Evolutionary conservation across 2,113 vertebrate genomes (phyloP).

Genomic region (Calcarius ornatus): DNA sequence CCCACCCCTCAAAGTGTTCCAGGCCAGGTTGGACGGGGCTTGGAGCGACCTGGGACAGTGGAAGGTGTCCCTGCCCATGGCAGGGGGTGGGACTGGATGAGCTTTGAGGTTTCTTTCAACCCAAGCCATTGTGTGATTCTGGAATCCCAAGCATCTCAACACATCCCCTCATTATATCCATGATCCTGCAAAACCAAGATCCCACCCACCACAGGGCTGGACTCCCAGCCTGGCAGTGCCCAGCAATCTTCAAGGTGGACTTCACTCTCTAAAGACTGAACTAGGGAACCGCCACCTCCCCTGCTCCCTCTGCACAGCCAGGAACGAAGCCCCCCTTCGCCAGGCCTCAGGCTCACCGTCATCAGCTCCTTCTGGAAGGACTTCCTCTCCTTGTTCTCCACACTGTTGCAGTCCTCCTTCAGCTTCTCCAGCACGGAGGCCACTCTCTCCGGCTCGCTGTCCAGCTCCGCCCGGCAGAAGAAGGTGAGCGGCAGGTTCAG

Average conservation of each 20-base stretch:
- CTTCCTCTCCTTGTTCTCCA: conserved; percentile 87
- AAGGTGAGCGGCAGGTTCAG: conserved; percentile 81
- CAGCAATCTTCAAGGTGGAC: background rate
- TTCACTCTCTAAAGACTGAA: background rate
- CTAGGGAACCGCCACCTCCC: background rate
- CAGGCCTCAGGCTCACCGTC: conserved; percentile 74
- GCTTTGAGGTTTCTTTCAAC: background rate
- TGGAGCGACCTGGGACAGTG: background rate
- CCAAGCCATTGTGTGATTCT: background rate
- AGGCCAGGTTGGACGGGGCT: background rate
- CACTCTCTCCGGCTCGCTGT: conserved; percentile 90
- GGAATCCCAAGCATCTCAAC: background rate
- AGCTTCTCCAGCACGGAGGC: conserved; percentile 91
- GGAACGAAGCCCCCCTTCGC: fast-evolving
- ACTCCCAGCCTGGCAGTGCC: background rate
- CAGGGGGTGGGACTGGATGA: background rate
- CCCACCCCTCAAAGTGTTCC: background rate
- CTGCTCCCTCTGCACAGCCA: fast-evolving
- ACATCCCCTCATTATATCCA: fast-evolving
- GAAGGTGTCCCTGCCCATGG: background rate
- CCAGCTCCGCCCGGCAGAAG: conserved; percentile 89
- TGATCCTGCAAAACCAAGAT: background rate
- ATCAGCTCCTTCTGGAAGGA: conserved; percentile 98
- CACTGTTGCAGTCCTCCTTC: conserved; percentile 93
- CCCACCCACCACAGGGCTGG: background rate